Base-by-base conservation (phyloP, 1,140 invertebrate species). In the Chironomus tepperi region DNA sequence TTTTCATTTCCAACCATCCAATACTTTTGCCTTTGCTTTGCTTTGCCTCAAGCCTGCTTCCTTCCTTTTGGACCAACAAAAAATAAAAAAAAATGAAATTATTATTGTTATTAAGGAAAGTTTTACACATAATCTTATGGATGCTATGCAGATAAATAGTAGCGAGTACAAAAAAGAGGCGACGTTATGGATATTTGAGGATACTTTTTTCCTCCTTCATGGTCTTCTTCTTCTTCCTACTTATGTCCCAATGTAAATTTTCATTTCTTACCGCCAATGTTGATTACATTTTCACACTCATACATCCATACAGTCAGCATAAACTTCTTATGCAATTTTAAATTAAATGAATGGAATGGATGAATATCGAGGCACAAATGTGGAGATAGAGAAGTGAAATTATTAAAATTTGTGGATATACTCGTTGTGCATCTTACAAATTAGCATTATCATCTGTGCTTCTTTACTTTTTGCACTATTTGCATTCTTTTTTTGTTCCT, bases 61-160 rank as follows among this genome's bases (percentile, higher is more conserved):
- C 8, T 70, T 21, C 19, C 16, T 70, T 70, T 70, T 70, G 18
- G 65, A 70, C 65, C 65, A 70, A 70, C 24, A 1, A 34, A 34
- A 1, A 5, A 34, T n/a, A 34, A 34, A 34, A 34, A 34, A 34
- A 34, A 34, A 19, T 18, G 47, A 57, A 19, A 70, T 70, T 70
- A 70, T 70, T 18, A 70, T 70, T 70, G 19, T 70, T 70, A 70
- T 18, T 70, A 70, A 70, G 65, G n/a, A 70, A 70, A 70, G n/a
- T 70, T 70, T 21, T 70, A 21, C 65, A 70, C 65, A 21, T 70
- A 70, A 70, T 70, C 65, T 70, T 70, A n/a, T 57, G 47, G 12
- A 57, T 57, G 47, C 47, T 47, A 10, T 15, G 12, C 47, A 12
- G 5, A 3, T 3, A 12, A 12, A n/a, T n/a, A 57, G 47, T 12